Evolutionary conservation across 1,140 invertebrate species (phyloP).

Genomic region (Delia radicum): DNA sequence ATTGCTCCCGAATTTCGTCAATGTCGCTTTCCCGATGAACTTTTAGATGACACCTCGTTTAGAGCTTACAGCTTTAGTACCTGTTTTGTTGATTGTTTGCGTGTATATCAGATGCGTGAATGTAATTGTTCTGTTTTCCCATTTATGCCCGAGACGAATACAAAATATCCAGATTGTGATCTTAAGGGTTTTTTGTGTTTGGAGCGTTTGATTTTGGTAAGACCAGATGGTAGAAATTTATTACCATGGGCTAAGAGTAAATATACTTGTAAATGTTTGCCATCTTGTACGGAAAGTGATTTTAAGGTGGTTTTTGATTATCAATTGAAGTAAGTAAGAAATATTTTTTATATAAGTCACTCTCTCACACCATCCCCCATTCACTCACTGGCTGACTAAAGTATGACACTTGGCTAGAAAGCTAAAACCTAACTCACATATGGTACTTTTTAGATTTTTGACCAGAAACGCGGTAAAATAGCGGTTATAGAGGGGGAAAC

Average conservation of each 20-base stretch:
- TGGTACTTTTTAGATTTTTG: no score
- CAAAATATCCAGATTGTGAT: slow-evolving; percentile 37
- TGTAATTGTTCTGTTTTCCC: slow-evolving; percentile 58
- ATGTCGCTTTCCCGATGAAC: slow-evolving; percentile 60
- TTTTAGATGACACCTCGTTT: slow-evolving; percentile 53
- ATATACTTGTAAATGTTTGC: slow-evolving; percentile 54
- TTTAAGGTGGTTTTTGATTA: slow-evolving; percentile 45
- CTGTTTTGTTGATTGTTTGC: slow-evolving; percentile 59
- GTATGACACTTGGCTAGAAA: no score
- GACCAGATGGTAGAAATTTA: slow-evolving; percentile 38
- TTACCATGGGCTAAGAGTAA: slow-evolving; percentile 29
- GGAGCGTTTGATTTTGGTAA: slow-evolving; percentile 36
- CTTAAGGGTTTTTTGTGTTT: slow-evolving; percentile 36
- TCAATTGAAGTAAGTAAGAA: slow-evolving; percentile 31
- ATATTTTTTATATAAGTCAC: no score
- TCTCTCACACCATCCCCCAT: no score
- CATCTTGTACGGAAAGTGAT: slow-evolving; percentile 61
- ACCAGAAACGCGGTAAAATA: no score
- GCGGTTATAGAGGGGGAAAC: no score
- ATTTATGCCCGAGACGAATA: slow-evolving; percentile 34
- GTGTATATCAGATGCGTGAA: slow-evolving; percentile 50
- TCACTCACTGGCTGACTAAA: no score
- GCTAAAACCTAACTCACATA: no score
- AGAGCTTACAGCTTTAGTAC: slow-evolving; percentile 59
- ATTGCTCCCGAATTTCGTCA: slow-evolving; percentile 48